Base-by-base conservation (phyloP, 1,140 invertebrate species). In the Parasteatoda tepidariorum region DNA sequence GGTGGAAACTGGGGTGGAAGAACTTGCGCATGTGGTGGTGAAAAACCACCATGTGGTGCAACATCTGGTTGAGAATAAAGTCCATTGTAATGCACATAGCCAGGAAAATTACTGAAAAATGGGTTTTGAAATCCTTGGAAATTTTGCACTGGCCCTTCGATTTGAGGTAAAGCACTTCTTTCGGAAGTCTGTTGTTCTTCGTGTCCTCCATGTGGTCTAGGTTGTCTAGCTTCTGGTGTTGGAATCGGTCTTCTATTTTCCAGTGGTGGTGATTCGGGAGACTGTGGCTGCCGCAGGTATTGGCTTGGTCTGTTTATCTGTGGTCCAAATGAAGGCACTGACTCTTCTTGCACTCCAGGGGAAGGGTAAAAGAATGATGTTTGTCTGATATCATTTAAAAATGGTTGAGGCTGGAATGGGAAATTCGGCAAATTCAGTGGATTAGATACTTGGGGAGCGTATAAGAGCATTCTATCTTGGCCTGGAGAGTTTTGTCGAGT, bases 81-180 rank as follows among this genome's bases (percentile, higher is more conserved):
- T 18, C 15, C 34, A 28, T 18, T 68, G 22, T 71, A 82, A 2
- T 48, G 22, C 30, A 55, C 67, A 62, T 70, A 82, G 6, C 59
- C 67, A 41, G 79, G 61, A 55, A 83, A 83, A 26, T 34, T 48
- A 5, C 54, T 13, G n/a, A 83, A 83, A 26, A 74, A 83, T 7
- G 70, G 26, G 66, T 67, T 71, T 33, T 71, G 54, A 31, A 82
- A 83, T 28, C 67, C 67, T 28, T 24, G 31, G 26, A 33, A 78
- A 15, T 33, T 26, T 38, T 48, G 55, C 7, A 30, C 22, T 28
- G 22, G 30, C 6, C 18, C 11, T 22, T 7, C 31, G 9, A 11
- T 41, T 38, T 54, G 2, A 13, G 73, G 31, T 28, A 18, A 38
- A 13, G 24, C 48, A n/a, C 18, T 9, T 48, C 38, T 48, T 48